phyloP scores from a whole-genome alignment of 2,797 vertebrate species.

The Cichlasoma orientale region DNA sequence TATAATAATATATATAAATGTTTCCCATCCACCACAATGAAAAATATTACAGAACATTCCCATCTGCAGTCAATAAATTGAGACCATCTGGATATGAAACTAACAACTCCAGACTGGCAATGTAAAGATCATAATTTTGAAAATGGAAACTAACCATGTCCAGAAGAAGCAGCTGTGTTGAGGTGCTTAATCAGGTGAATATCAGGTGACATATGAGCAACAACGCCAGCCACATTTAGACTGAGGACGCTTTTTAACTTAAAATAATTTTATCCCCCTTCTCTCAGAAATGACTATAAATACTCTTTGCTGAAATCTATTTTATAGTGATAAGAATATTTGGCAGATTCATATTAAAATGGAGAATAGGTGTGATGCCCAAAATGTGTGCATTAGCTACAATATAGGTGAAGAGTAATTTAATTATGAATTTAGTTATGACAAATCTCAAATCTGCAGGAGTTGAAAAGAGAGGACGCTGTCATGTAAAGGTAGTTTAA shows the following conservation, averaged over 20 bases:
- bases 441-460: neutral
- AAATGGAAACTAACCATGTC: neutral
- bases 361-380: neutral
- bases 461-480: neutral
- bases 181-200: neutral
- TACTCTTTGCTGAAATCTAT: neutral
- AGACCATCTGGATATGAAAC: slow-evolving; percentile 1
- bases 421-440: neutral
- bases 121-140: neutral
- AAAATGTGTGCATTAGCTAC: neutral
- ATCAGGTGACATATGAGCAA: neutral
- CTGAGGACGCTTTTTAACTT: neutral
- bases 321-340: neutral
- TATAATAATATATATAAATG: neutral
- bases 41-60: neutral
- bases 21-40: neutral
- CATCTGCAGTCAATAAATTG: neutral
- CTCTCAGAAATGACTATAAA: neutral
- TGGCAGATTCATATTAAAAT: neutral
- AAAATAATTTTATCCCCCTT: neutral
- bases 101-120: neutral
- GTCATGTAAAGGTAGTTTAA: neutral
- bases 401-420: neutral
- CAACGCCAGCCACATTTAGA: too few relatives aligned
- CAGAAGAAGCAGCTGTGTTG: neutral